Base-by-base conservation (phyloP, 2,888 invertebrate genomes). In the Aproaerema taeniolella region DNA sequence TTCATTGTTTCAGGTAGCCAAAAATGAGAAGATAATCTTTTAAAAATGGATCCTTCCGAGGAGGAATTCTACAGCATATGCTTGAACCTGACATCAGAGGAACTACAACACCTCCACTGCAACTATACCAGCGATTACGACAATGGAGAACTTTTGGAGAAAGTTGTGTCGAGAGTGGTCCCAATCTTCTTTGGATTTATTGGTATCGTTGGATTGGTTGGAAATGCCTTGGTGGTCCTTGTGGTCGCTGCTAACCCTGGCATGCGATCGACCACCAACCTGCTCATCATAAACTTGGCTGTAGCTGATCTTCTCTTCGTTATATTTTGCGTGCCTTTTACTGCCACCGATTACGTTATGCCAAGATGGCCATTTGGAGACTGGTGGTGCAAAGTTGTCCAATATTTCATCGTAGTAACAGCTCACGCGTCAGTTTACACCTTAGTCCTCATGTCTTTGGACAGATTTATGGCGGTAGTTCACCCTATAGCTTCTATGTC, bases 401-500 rank as follows among this genome's bases (percentile, higher is more conserved):
- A 97, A 71, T 97, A 97, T 67, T 90, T 96, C 67, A 95, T 95
- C 51, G 95, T 95, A 43, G 96, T 96, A 26, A 96, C 96, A 14
- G 97, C 96, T 16, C 97, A 96, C 67, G 95, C 95, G 40, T 96
- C 96, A 58, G 96, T 97, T 3, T 97, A 97, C 79, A 97, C 97
- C 0, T 85, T 98, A 33, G 96, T 97, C 1, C 89, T 97, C 47
- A 97, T 98, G 97, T 96, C 96, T 4, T 79, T 97, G 41, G 97
- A 98, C 76, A 89, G 93, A 49, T 98, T 95, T 69, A 89, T 98
- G 74, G 97, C 97, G 17, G 97, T 98, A 1, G 97, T 97, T 1
- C 95, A 96, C 72, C 97, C 97, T 2, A 94, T 97, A 51, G 90
- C 93, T 0, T 95, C 95, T 35, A 95, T 95, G 91, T 92, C 93